Conservation (phyloP, 2,888 invertebrate species). For the Cryptocephalus moraei region DNA sequence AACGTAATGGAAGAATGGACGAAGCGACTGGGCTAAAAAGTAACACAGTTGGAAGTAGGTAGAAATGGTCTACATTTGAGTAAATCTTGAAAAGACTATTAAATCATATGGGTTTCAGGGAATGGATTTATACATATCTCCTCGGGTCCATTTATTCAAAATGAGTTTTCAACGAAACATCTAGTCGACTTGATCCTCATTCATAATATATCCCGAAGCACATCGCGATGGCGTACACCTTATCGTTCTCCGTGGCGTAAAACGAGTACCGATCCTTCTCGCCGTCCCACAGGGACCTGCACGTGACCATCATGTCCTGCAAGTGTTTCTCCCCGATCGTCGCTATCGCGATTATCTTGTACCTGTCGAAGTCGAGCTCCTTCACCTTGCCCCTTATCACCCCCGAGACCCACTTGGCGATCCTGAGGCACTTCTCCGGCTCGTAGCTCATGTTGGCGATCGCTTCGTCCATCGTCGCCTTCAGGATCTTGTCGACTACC, state of each 20-base stretch:
- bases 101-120: too few relatives aligned
- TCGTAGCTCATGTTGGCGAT: constrained; percentile 51
- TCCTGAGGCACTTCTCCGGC: constrained; percentile 45
- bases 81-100: too few relatives aligned
- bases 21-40: too few relatives aligned
- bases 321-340: constrained; percentile 57
- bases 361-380: constrained; percentile 62
- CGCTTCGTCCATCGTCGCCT: constrained; percentile 47
- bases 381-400: constrained; percentile 51
- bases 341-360: constrained; percentile 53
- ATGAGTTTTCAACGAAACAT: too few relatives aligned
- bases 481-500: constrained; percentile 48
- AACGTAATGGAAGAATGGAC: too few relatives aligned
- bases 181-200: constrained; percentile 31
- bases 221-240: constrained; percentile 51
- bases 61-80: too few relatives aligned
- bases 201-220: constrained; percentile 63
- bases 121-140: too few relatives aligned
- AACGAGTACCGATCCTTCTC: constrained; percentile 52
- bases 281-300: constrained; percentile 60
- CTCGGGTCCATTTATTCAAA: too few relatives aligned
- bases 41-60: too few relatives aligned
- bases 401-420: constrained; percentile 46
- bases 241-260: constrained; percentile 51
- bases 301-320: constrained; percentile 51